Percentiles rank a stretch among this genome's conserved stretches.
phyloP scores from a whole-genome alignment of 2,797 vertebrate genomes.

The Sebastes miniatus region DNA sequence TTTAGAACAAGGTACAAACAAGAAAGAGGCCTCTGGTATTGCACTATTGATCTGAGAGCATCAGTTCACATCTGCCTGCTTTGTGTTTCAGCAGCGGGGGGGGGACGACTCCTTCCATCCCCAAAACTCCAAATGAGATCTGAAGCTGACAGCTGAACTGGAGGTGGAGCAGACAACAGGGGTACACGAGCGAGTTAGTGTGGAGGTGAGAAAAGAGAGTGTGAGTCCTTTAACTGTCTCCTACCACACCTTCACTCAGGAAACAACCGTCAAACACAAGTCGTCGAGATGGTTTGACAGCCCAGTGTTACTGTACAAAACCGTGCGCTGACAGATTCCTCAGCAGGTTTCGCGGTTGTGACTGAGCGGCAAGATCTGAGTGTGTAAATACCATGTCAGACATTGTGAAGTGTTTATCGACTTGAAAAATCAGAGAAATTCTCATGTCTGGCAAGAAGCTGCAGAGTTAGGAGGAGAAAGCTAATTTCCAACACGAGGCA shows the following conservation, averaged over 20 bases:
- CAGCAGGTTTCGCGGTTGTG: conserved; percentile 4
- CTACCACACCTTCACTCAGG: background rate
- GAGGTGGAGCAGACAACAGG: conserved; percentile 39
- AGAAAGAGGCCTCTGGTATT: conserved; percentile 30
- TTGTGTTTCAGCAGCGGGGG: conserved; percentile 22
- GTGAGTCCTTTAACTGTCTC: conserved; percentile 21
- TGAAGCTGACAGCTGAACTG: conserved; percentile 58
- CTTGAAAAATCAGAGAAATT: conserved; percentile 23
- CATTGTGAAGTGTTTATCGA: conserved; percentile 45
- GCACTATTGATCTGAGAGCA: conserved; percentile 63
- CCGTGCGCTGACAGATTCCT: conserved; percentile 32
- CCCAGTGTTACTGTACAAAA: conserved; percentile 24
- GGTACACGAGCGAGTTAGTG: conserved; percentile 3
- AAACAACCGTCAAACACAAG: conserved; percentile 29
- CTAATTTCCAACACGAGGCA: conserved; percentile 42
- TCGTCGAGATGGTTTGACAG: conserved; percentile 50
- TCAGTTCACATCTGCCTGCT: conserved; percentile 49
- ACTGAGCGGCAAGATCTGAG: conserved; percentile 25
- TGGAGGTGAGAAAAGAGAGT: conserved; percentile 6
- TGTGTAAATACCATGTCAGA: conserved; percentile 50
- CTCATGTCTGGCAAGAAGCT: conserved; percentile 14
- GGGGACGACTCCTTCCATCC: conserved; percentile 13
- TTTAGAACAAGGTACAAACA: conserved; percentile 51
- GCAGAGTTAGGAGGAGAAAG: conserved; percentile 21
- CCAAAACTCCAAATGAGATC: conserved; percentile 51